phyloP scores from a whole-genome alignment of 1,140 invertebrate genomes.

The Zaprionus camerounensis region DNA sequence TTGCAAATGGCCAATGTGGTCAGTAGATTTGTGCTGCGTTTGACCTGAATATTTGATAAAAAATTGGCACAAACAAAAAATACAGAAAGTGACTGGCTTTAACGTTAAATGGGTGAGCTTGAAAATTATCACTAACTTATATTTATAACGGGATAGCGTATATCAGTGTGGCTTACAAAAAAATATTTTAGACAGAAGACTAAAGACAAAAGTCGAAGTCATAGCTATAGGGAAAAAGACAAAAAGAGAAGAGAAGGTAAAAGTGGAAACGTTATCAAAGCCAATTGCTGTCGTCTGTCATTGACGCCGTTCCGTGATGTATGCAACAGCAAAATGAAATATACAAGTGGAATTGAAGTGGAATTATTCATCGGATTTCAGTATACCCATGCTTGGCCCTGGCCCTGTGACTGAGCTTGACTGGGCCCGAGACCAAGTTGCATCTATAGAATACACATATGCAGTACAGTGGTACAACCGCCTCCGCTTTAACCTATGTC shows the following conservation, averaged over 20 bases:
- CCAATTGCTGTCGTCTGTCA: slow-evolving; percentile 69
- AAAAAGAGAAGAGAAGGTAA: slow-evolving; percentile 1
- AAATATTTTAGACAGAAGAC: not conserved
- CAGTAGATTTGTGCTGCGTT: slow-evolving; percentile 66
- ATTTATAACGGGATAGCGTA: slow-evolving; percentile 28
- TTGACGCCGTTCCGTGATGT: slow-evolving; percentile 63
- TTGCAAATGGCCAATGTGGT: slow-evolving; percentile 66
- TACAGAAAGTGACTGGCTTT: slow-evolving; percentile 13
- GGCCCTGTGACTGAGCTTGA: slow-evolving; percentile 19
- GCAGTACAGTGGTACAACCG: not conserved
- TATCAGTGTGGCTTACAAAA: slow-evolving; percentile 9
- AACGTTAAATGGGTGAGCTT: slow-evolving; percentile 30
- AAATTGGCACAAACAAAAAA: slow-evolving; percentile 58
- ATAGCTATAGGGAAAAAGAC: slow-evolving; percentile 6
- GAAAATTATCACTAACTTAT: slow-evolving; percentile 66
- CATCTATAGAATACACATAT: slow-evolving; percentile 17
- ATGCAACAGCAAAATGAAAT: slow-evolving; percentile 75
- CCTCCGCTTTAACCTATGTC: not conserved
- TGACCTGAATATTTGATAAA: slow-evolving; percentile 72
- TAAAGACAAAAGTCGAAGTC: not conserved
- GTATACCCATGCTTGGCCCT: slow-evolving; percentile 12
- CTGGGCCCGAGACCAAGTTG: slow-evolving; percentile 18
- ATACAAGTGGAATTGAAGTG: slow-evolving; percentile 79
- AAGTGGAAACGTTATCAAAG: slow-evolving; percentile 61
- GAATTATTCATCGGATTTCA: slow-evolving; percentile 77